Conservation (phyloP, 2,888 invertebrate genomes). For the Liopterus haemorrhoidalis region DNA sequence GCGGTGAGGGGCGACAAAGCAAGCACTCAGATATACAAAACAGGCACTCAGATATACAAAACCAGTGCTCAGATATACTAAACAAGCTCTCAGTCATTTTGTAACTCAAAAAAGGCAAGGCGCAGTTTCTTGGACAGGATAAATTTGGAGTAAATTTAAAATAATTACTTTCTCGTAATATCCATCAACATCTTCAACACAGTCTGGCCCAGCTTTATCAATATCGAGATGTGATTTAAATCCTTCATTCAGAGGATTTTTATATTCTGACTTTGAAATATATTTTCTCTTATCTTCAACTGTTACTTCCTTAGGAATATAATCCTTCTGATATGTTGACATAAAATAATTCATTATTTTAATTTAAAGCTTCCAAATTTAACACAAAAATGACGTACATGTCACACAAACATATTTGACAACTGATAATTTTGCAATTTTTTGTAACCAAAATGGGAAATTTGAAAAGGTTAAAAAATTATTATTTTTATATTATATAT, state of each 20-base stretch:
- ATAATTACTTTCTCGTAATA: slow-evolving; percentile 23
- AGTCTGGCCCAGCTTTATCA: slow-evolving; percentile 1
- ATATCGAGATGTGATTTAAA: slow-evolving; percentile 24
- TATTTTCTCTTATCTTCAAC: slow-evolving; percentile 1
- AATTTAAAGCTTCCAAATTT: neutral
- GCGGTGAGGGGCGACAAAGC: too few relatives aligned
- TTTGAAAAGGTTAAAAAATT: too few relatives aligned
- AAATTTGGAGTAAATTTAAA: neutral
- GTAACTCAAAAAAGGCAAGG: too few relatives aligned
- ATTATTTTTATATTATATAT: too few relatives aligned
- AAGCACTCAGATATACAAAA: too few relatives aligned
- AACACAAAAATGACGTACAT: neutral
- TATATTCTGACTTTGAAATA: slow-evolving; percentile 22
- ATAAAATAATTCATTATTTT: slow-evolving; percentile 23
- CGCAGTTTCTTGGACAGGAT: too few relatives aligned
- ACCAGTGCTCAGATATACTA: too few relatives aligned
- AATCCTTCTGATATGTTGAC: slow-evolving; percentile 23
- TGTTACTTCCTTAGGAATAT: slow-evolving; percentile 2
- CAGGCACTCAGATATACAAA: too few relatives aligned
- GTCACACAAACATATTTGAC: too few relatives aligned
- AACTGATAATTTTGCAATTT: too few relatives aligned
- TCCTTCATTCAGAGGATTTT: slow-evolving; percentile 23
- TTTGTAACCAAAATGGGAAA: too few relatives aligned
- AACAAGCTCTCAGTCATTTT: too few relatives aligned
- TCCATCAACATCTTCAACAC: slow-evolving; percentile 22